Percentiles rank a stretch among this genome's conserved stretches.
These are phyloP conservation scores for Fragum sueziense DNA, from an alignment of 2,888 invertebrate species.

Conservation along the genomic window DNA sequence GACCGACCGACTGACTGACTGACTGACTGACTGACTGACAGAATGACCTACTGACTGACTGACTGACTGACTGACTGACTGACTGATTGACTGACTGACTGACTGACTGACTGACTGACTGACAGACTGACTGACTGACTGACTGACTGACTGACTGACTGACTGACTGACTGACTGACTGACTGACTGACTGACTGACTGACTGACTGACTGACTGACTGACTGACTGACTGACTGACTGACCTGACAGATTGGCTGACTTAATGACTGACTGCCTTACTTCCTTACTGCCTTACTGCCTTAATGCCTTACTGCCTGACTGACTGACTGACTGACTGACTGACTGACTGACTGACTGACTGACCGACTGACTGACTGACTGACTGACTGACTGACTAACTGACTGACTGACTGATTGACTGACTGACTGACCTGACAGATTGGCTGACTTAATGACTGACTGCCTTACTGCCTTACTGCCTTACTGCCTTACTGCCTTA, in stretches of 20 bases:
- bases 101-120: neutral
- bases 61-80: no score
- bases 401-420: no score
- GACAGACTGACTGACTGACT: neutral
- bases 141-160: conserved; percentile 12
- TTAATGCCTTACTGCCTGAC: neutral
- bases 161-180: conserved; percentile 17
- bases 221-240: neutral
- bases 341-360: conserved; percentile 9
- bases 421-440: no score
- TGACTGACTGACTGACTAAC: no score
- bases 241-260: no score
- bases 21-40: no score
- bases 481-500: neutral
- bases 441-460: neutral
- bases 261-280: neutral
- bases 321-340: conserved; percentile 15
- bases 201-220: conserved; percentile 6
- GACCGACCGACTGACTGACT: no score
- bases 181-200: conserved; percentile 11
- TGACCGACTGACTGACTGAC: no score
- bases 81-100: no score
- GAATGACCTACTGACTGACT: no score
- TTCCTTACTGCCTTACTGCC: neutral
- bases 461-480: neutral